These are phyloP conservation scores for Myotis findleyi DNA, from an alignment of 2,797 vertebrate species.

Conservation along the genomic window DNA sequence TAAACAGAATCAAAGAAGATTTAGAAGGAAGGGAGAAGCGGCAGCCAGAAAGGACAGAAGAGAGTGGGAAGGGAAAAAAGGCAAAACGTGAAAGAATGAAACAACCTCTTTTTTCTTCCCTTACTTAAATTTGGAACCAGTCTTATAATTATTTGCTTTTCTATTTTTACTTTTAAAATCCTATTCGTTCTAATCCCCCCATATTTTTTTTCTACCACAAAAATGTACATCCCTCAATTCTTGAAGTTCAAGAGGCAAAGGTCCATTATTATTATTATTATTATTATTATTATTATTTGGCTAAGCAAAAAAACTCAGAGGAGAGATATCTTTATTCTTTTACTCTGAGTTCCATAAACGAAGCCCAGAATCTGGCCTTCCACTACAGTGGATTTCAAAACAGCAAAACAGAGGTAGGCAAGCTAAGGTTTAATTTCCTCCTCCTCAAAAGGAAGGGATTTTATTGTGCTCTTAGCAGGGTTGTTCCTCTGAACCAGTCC, in stretches of 20 bases:
- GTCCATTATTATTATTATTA: neutral
- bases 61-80: neutral
- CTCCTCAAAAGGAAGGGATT: constrained; percentile 56
- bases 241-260: neutral
- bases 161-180: neutral
- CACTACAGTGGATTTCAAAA: constrained; percentile 55
- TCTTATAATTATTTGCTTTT: neutral
- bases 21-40: neutral
- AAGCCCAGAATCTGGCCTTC: constrained; percentile 57
- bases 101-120: neutral
- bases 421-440: constrained; percentile 50
- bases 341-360: constrained; percentile 17
- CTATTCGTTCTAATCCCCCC: neutral
- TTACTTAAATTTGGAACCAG: neutral
- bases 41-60: neutral
- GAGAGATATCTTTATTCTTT: constrained; percentile 2
- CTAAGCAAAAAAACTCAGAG: neutral
- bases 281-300: neutral
- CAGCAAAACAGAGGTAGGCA: constrained; percentile 44
- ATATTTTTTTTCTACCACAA: neutral
- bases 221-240: neutral
- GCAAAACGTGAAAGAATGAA: neutral
- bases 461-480: constrained; percentile 39
- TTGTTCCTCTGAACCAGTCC: constrained; percentile 70
- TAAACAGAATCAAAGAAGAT: neutral